Evolutionary conservation across 2,113 vertebrate genomes (phyloP).

Genomic region (Xiphorhynchus elegans): DNA sequence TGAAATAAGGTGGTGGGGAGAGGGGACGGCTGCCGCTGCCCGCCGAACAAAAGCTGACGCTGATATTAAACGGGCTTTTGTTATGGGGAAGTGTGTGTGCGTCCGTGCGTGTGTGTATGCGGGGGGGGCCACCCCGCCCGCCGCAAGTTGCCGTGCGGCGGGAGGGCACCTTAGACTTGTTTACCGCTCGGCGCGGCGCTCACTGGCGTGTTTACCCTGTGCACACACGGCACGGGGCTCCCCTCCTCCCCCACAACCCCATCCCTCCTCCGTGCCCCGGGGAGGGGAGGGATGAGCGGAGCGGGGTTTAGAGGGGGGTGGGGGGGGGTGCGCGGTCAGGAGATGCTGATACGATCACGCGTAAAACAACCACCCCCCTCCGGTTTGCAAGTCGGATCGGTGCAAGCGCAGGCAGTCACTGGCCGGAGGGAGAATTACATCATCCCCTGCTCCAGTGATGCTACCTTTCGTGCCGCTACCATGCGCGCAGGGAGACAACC

Average conservation of each 20-base stretch:
- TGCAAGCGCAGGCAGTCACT: constrained; percentile 28
- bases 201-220: constrained; percentile 27
- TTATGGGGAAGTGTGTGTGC: not conserved
- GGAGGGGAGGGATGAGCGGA: not conserved
- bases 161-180: constrained; percentile 40
- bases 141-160: constrained; percentile 22
- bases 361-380: not conserved
- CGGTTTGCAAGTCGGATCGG: not conserved
- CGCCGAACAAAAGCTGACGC: constrained; percentile 56
- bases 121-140: not conserved
- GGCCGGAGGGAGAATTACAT: constrained; percentile 58
- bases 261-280: not conserved
- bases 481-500: not conserved
- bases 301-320: not conserved
- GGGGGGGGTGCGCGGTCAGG: not conserved
- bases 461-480: constrained; percentile 36
- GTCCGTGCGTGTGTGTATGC: not conserved
- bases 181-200: constrained; percentile 27
- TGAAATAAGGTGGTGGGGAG: not conserved
- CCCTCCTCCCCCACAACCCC: not conserved
- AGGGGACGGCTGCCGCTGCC: not conserved
- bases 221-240: not conserved
- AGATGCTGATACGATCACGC: constrained; percentile 20
- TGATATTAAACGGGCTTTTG: constrained; percentile 46
- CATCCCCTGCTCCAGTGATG: constrained; percentile 24